Evolutionary conservation across 2,797 vertebrate species (phyloP).

Genomic region (Austrolebias charrua): DNA sequence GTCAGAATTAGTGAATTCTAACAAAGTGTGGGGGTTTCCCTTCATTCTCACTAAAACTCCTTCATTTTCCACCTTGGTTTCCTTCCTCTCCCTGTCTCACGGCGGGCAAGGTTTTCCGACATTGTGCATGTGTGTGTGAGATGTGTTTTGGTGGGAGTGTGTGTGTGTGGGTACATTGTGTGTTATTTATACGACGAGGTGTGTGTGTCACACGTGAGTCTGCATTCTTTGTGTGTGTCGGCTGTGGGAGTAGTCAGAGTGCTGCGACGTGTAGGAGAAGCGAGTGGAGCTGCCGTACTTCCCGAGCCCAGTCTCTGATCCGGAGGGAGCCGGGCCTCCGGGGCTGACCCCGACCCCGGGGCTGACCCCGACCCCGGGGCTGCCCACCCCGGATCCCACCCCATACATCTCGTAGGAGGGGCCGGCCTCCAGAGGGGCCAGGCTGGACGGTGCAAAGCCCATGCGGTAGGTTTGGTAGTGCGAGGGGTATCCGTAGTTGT

Average conservation of each 20-base stretch:
- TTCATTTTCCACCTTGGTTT: conserved; percentile 28
- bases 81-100: conserved; percentile 51
- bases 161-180: conserved; percentile 47
- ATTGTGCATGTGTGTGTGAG: conserved; percentile 52
- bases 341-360: conserved; percentile 77
- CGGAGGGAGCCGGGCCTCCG: conserved; percentile 59
- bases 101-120: conserved; percentile 53
- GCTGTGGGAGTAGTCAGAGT: conserved; percentile 93
- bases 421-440: conserved; percentile 80
- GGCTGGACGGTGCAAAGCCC: conserved; percentile 85
- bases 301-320: conserved; percentile 83
- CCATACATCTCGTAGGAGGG: conserved; percentile 84
- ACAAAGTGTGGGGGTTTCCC: conserved; percentile 59
- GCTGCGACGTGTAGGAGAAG: conserved; percentile 95
- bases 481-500: conserved; percentile 86
- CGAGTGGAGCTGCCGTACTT: conserved; percentile 89
- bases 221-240: conserved; percentile 97
- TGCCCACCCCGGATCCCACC: conserved; percentile 70
- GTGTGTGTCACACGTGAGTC: conserved; percentile 89
- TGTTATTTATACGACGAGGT: conserved; percentile 63
- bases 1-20: conserved; percentile 61
- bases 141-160: conserved; percentile 33
- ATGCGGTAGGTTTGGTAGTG: conserved; percentile 90
- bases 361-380: conserved; percentile 72
- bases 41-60: conserved; percentile 48